Base-by-base conservation (phyloP, 2,888 invertebrate genomes). In the Stramonita haemastoma region DNA sequence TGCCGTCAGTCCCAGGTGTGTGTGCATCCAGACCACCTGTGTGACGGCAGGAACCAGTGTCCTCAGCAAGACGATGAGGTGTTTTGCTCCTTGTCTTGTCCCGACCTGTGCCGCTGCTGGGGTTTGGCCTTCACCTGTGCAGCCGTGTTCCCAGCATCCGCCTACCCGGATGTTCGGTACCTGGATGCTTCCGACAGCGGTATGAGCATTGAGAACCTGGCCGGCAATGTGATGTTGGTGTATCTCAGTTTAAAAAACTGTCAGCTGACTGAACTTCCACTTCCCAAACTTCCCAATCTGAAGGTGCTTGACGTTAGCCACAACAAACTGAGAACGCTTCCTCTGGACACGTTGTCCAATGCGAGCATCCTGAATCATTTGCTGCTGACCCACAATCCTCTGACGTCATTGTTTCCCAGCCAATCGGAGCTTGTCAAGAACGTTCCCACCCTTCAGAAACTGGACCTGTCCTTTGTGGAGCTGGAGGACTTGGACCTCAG, bases 1-100 rank as follows among this genome's bases (percentile, higher is more conserved):
- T 83, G 83, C 17, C 83, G 83, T 56, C 36, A 56, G 26, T 83
- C 83, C 32, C 26, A 26, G 46, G 56, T 83, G 13, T 83, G 83
- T 8, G 46, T 83, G 26, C 83, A 83, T 26, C 46, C 83, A 15
- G 83, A 83, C 17, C 83, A 83, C 32, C n/a, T 83, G 83, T 83
- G 83, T 56, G 83, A 83, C 83, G 83, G 83, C 46, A n/a, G 22
- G 1, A 46, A n/a, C 46, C 83, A 83, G 1, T 83, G 83, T 0
- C 83, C 83, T 26, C 83, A 83, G 46, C 83, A 83, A 19, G 83
- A 83, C n/a, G 83, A 83, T 56, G 83, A 83, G 17, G 26, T 36
- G 83, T 56, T 29, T 22, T 83, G 83, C n/a, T 26, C 36, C 56
- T 0, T 83, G 83, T 46, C 83, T 83, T 83, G 83, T 46, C 83